Evolutionary conservation across 1,140 invertebrate species (phyloP).

Genomic region (Macrobrachium nipponense): DNA sequence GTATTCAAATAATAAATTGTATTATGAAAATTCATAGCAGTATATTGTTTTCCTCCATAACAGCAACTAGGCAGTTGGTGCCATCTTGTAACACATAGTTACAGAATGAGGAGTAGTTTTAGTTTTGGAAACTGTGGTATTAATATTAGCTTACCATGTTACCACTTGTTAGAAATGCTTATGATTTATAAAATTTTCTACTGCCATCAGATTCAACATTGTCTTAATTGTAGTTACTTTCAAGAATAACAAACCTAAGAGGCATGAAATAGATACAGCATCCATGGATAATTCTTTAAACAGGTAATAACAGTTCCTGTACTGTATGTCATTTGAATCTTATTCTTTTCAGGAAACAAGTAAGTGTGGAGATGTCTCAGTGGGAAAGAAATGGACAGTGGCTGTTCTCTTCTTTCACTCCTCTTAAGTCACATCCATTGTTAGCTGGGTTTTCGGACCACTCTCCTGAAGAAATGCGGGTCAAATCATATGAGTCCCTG

Average conservation of each 20-base stretch:
- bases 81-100: too few relatives aligned
- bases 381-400: constrained; percentile 55
- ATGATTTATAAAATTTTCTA: too few relatives aligned
- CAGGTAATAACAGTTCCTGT: neutral
- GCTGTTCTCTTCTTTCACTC: constrained; percentile 37
- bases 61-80: too few relatives aligned
- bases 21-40: too few relatives aligned
- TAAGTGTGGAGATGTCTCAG: constrained; percentile 50
- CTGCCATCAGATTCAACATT: too few relatives aligned
- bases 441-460: constrained; percentile 27
- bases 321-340: neutral
- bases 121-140: too few relatives aligned
- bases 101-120: too few relatives aligned
- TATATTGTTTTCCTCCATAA: too few relatives aligned
- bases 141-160: too few relatives aligned
- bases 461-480: constrained; percentile 37
- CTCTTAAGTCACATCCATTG: constrained; percentile 27
- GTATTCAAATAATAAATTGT: too few relatives aligned
- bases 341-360: constrained; percentile 31
- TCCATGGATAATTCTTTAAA: neutral
- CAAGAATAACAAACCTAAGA: neutral
- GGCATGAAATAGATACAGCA: neutral
- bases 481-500: constrained; percentile 36
- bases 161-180: too few relatives aligned
- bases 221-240: too few relatives aligned